Evolutionary conservation across 2,888 invertebrate species (phyloP).

Genomic region (Apoda limacodes): DNA sequence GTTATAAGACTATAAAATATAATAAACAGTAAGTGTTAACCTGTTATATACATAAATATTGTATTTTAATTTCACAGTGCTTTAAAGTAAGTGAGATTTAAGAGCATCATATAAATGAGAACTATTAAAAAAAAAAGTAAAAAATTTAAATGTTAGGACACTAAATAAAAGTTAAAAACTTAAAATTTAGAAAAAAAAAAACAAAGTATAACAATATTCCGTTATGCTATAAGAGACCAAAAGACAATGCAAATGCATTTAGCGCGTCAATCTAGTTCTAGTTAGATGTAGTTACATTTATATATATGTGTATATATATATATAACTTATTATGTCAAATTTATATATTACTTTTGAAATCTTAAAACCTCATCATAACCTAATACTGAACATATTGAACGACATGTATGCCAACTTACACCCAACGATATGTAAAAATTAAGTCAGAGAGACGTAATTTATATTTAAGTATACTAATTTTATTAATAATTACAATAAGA

Average conservation of each 20-base stretch:
- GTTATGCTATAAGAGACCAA: constrained; percentile 25
- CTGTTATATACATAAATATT: constrained; percentile 23
- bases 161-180: too few species aligned
- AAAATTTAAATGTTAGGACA: too few species aligned
- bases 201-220: constrained; percentile 45
- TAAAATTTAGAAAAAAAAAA: constrained; percentile 50
- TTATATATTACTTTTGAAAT: constrained; percentile 50
- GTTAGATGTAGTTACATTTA: constrained; percentile 23
- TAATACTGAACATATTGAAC: constrained; percentile 59
- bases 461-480: background rate
- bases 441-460: constrained; percentile 3
- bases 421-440: constrained; percentile 42
- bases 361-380: constrained; percentile 49
- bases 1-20: constrained; percentile 48
- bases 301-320: constrained; percentile 31
- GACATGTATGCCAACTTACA: constrained; percentile 45
- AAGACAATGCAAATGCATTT: constrained; percentile 20
- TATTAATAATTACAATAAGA: background rate
- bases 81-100: too few species aligned
- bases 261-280: too few species aligned
- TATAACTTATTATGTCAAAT: constrained; percentile 50
- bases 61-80: too few species aligned
- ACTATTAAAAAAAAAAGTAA: too few species aligned
- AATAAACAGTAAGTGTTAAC: constrained; percentile 46
- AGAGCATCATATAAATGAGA: too few species aligned